These are phyloP conservation scores for Ambastaia sidthimunki DNA, from an alignment of 2,797 vertebrate genomes.

Conservation along the genomic window DNA sequence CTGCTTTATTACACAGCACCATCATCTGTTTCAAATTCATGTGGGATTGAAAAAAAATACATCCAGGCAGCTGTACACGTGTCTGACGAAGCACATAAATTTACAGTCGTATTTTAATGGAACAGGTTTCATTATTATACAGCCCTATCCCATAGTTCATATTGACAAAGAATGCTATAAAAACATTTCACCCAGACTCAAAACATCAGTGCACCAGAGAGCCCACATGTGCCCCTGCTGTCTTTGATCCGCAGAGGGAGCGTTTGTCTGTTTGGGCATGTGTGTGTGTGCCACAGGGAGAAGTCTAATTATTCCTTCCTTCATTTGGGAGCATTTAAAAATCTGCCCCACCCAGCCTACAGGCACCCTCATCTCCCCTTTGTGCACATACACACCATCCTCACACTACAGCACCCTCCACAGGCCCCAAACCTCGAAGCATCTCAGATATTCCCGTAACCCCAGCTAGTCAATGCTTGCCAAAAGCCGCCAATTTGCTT, in stretches of 20 bases:
- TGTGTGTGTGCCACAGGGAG: constrained; percentile 26
- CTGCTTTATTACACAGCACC: constrained; percentile 44
- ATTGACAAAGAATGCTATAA: constrained; percentile 59
- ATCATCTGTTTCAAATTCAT: constrained; percentile 78
- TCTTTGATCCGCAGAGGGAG: constrained; percentile 49
- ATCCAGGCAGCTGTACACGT: constrained; percentile 72
- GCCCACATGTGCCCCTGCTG: constrained; percentile 54
- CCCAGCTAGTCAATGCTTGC: constrained; percentile 50
- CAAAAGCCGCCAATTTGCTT: constrained; percentile 60
- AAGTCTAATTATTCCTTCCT: constrained; percentile 48
- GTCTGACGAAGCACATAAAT: constrained; percentile 53
- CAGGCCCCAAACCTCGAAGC: constrained; percentile 45
- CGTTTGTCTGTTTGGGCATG: constrained; percentile 32
- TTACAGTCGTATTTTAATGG: constrained; percentile 61
- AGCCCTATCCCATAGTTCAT: constrained; percentile 49
- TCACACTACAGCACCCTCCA: constrained; percentile 14
- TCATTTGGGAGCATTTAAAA: constrained; percentile 48
- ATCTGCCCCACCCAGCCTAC: constrained; percentile 41
- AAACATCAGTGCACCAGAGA: constrained; percentile 56
- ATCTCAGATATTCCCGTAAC: constrained; percentile 60
- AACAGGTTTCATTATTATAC: constrained; percentile 67
- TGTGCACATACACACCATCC: constrained; percentile 16
- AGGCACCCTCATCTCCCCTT: constrained; percentile 34
- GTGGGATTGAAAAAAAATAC: constrained; percentile 62
- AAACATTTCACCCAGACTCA: constrained; percentile 54